A percentile compares a stretch with the other conserved stretches of the same genome.
These are phyloP conservation scores for Euphonia xanthogaster DNA, from an alignment of 2,797 vertebrate species.

Conservation along the genomic window DNA sequence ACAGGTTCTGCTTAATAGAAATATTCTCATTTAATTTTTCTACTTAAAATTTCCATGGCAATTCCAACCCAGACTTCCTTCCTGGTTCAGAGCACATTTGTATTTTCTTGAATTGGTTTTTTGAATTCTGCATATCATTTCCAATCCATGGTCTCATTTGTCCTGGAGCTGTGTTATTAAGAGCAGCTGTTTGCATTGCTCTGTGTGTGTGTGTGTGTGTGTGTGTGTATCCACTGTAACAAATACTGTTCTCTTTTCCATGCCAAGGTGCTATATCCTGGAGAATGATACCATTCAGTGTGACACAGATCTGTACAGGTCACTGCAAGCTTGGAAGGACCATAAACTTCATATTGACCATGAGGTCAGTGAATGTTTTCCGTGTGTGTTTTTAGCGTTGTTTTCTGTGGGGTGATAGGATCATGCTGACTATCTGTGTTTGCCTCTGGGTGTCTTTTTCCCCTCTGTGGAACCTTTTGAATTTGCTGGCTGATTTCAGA, in stretches of 20 bases:
- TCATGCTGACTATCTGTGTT: not conserved
- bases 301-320: constrained; percentile 88
- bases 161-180: not conserved
- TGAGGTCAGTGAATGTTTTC: constrained; percentile 77
- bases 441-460: not conserved
- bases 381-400: not conserved
- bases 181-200: not conserved
- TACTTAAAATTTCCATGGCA: not conserved
- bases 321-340: constrained; percentile 96
- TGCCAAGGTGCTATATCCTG: constrained; percentile 88
- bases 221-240: not conserved
- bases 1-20: not conserved
- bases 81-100: not conserved
- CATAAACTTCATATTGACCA: constrained; percentile 97
- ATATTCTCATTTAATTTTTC: not conserved
- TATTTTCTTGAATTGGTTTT: not conserved
- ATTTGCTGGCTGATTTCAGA: not conserved
- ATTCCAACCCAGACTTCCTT: not conserved
- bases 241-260: not conserved
- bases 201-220: not conserved
- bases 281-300: constrained; percentile 90
- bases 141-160: not conserved
- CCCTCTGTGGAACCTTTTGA: not conserved
- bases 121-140: not conserved
- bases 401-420: not conserved